Percentiles rank a stretch among this genome's conserved stretches.
These are phyloP conservation scores for Chionis minor DNA, from an alignment of 2,113 vertebrate species.

Conservation along the genomic window DNA sequence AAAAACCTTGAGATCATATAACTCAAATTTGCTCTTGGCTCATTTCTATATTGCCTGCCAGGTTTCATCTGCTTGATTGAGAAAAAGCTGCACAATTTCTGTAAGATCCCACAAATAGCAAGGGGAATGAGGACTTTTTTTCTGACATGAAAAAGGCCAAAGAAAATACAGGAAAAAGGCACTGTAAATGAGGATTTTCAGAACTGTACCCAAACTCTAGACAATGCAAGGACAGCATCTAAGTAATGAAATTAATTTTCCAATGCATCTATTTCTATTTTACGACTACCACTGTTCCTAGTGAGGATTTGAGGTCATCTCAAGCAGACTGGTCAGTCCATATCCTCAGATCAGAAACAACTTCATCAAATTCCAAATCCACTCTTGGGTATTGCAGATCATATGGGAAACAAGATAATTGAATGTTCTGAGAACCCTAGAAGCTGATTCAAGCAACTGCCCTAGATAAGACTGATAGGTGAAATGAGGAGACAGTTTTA, in stretches of 20 bases:
- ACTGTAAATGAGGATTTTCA: background rate
- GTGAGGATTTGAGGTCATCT: constrained; percentile 34
- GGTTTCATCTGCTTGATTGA: background rate
- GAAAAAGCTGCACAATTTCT: background rate
- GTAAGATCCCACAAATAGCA: background rate
- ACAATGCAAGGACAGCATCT: background rate
- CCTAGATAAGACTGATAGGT: constrained; percentile 55
- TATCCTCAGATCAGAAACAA: constrained; percentile 59
- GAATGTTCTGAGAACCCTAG: constrained; percentile 51
- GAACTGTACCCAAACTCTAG: background rate
- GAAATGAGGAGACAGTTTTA: background rate
- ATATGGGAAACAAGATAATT: constrained; percentile 64
- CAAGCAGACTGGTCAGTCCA: constrained; percentile 54
- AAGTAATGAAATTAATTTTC: constrained; percentile 45
- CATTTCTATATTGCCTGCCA: background rate
- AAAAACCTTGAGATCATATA: background rate
- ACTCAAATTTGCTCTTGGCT: background rate
- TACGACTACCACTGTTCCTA: background rate
- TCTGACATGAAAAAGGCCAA: background rate
- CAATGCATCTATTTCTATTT: constrained; percentile 1
- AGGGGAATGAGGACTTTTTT: background rate
- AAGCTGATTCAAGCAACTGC: constrained; percentile 44
- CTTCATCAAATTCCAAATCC: constrained; percentile 53
- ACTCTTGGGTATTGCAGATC: constrained; percentile 47
- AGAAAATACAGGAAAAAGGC: background rate